Evolutionary conservation across 2,113 vertebrate species (phyloP), one percentile per base, ranked within the genome.

Genomic region (Chauna torquata): DNA sequence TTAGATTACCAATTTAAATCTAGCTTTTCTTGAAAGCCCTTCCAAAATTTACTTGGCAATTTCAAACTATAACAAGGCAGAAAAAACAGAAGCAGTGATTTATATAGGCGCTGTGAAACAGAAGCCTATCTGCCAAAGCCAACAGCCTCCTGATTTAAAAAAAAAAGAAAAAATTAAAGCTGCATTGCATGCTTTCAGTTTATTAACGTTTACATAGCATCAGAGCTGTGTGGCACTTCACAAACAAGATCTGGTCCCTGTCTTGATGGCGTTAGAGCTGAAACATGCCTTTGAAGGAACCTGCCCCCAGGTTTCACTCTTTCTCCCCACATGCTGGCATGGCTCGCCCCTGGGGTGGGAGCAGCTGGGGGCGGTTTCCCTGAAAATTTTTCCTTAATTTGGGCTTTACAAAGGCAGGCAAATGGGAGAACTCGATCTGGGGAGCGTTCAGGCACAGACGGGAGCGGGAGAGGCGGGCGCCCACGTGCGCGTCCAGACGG

Each of bases 1-100:
- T 94, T 76, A 75, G 44, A 45, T 91, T 92, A 78, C 72, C 42
- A 16, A 6, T 96, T 90, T 80, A 80, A 82, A 90, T 80, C 45
- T 66, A 34, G 66, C 9, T 95, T 70, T 82, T 34, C 78, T 91
- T 76, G 14, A 27, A 80, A 66, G n/a, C 28, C 32, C 32, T 82
- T 93, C 87, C 84, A 91, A 83, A 96, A 90, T 57, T 34, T 0
- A 0, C 81, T 83, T 80, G 95, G 75, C 84, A 42, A 4, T 90
- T 90, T 76, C 4, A 15, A 0, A 50, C 28, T 79, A 64, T 88
- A 80, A 54, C 80, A 34, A 90, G 78, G 89, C 77, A 87, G 72
- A 50, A 57, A 42, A 50, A 55, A 81, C 86, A 82, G 78, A 49
- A 94, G 54, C 1, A 0, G 74, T 18, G 66, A 80, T 27, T 44